A percentile compares a stretch with the other conserved stretches of the same genome.
Evolutionary conservation across 2,797 vertebrate species (phyloP).

Genomic region (Naso thynnoides): DNA sequence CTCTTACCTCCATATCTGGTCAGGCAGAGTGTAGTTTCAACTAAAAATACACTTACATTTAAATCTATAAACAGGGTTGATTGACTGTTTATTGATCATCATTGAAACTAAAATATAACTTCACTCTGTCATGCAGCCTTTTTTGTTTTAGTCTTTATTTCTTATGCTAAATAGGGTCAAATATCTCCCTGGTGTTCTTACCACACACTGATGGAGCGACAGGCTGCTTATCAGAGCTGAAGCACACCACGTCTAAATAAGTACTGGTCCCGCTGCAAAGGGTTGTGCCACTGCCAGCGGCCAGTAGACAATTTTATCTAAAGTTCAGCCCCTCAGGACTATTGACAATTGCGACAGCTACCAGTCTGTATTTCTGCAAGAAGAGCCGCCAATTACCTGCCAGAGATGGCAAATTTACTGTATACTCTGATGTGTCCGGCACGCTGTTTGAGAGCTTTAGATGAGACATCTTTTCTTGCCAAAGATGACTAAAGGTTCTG

Average conservation of each 20-base stretch:
- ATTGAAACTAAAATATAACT: background rate
- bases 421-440: conserved; percentile 46
- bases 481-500: conserved; percentile 26
- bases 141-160: conserved; percentile 9
- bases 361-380: conserved; percentile 65
- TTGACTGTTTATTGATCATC: background rate
- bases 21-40: background rate
- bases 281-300: conserved; percentile 42
- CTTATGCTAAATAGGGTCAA: background rate
- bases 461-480: conserved; percentile 34
- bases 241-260: conserved; percentile 20
- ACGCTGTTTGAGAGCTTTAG: conserved; percentile 52
- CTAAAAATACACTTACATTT: background rate
- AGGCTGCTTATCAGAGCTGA: conserved; percentile 33
- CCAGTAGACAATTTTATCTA: conserved; percentile 59
- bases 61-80: background rate
- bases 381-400: conserved; percentile 64
- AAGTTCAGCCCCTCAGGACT: conserved; percentile 51
- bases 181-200: conserved; percentile 47
- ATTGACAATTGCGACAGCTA: conserved; percentile 66
- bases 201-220: conserved; percentile 37
- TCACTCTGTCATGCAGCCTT: conserved; percentile 3
- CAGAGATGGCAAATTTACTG: conserved; percentile 74
- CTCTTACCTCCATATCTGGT: background rate
- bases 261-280: conserved; percentile 62